A percentile compares a stretch with the other conserved stretches of the same genome.
Evolutionary conservation across 1,140 invertebrate genomes (phyloP).

Genomic region (Conus betulinus): DNA sequence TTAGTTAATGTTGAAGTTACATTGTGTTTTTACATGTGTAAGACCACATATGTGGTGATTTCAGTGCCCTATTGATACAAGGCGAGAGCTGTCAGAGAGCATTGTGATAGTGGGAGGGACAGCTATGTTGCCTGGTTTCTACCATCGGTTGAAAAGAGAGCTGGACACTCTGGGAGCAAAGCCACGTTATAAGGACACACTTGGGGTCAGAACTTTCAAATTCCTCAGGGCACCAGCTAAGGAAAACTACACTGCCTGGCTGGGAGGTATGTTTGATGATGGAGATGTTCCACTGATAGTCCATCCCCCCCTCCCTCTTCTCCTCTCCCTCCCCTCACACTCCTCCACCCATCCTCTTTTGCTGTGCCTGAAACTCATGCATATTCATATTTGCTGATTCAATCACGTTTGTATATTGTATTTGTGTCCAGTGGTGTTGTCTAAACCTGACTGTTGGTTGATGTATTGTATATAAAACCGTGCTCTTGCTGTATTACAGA

Average conservation of each 20-base stretch:
- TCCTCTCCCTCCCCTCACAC: too few relatives aligned
- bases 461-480: too few relatives aligned
- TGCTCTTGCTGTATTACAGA: too few relatives aligned
- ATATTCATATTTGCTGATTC: too few relatives aligned
- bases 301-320: too few relatives aligned
- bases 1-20: too few relatives aligned
- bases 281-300: background rate
- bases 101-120: slow-evolving; percentile 91
- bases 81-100: slow-evolving; percentile 85
- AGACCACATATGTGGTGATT: slow-evolving; percentile 51
- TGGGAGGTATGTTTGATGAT: slow-evolving; percentile 81
- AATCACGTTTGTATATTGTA: too few relatives aligned
- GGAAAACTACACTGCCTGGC: slow-evolving; percentile 90
- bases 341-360: too few relatives aligned
- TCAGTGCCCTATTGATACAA: slow-evolving; percentile 86
- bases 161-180: slow-evolving; percentile 81
- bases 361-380: too few relatives aligned
- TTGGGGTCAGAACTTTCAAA: slow-evolving; percentile 83
- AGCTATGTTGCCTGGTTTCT: slow-evolving; percentile 87
- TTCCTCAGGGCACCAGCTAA: slow-evolving; percentile 87
- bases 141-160: slow-evolving; percentile 85
- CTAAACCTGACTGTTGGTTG: too few relatives aligned
- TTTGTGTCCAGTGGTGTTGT: too few relatives aligned
- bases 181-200: slow-evolving; percentile 81
- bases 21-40: background rate